These are phyloP conservation scores for Trichoplusia ni DNA, from an alignment of 1,140 invertebrate species.

Conservation along the genomic window DNA sequence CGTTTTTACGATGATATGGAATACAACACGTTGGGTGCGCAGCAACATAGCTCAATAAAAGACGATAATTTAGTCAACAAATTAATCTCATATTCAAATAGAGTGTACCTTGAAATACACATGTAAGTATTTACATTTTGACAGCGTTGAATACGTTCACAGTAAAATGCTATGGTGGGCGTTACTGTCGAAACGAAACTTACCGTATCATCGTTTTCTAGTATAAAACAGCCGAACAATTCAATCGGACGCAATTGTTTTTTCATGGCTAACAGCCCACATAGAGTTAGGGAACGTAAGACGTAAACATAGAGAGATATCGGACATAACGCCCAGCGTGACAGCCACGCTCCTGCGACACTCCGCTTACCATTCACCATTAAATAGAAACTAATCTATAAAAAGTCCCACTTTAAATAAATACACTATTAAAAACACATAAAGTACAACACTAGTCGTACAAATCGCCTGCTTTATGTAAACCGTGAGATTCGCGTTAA, in stretches of 20 bases:
- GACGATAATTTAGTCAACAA: constrained; percentile 17
- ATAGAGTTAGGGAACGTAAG: constrained; percentile 31
- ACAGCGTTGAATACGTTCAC: neutral
- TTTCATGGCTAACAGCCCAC: constrained; percentile 39
- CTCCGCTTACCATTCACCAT: constrained; percentile 29
- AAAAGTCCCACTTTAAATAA: constrained; percentile 48
- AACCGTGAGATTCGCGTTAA: constrained; percentile 39
- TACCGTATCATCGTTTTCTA: constrained; percentile 21
- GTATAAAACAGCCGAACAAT: constrained; percentile 25
- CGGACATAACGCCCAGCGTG: constrained; percentile 31
- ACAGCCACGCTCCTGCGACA: constrained; percentile 30
- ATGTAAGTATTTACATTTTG: constrained; percentile 3
- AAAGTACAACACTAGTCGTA: constrained; percentile 36
- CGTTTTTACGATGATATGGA: constrained; percentile 22
- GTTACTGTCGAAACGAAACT: neutral
- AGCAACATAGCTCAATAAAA: constrained; percentile 9
- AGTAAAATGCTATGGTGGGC: neutral
- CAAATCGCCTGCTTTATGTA: constrained; percentile 37
- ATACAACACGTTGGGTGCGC: constrained; percentile 6
- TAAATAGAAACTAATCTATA: constrained; percentile 46
- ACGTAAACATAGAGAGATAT: constrained; percentile 40
- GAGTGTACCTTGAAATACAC: neutral
- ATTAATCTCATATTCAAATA: constrained; percentile 15
- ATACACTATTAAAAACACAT: constrained; percentile 50
- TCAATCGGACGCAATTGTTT: constrained; percentile 42